Evolutionary conservation across 2,888 invertebrate species (phyloP).

Genomic region (Tiphia femorata): DNA sequence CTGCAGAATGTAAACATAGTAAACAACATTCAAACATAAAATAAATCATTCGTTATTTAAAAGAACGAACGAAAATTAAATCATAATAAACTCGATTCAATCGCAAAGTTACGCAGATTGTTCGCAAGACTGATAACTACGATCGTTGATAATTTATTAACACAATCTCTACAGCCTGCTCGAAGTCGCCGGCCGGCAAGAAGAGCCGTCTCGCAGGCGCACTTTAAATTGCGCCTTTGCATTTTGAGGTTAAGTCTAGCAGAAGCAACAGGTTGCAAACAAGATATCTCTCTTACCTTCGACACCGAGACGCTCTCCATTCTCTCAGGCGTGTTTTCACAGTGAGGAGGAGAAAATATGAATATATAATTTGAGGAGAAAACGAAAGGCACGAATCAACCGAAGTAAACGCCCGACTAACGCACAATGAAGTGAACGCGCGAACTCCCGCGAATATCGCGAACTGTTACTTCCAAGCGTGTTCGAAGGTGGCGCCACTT

Average conservation of each 20-base stretch:
- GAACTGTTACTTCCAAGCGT: neutral
- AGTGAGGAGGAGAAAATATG: neutral
- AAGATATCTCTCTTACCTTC: slow-evolving; percentile 52
- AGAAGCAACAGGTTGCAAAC: slow-evolving; percentile 56
- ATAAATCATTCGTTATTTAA: too few species aligned
- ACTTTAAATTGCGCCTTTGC: neutral
- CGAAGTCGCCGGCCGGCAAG: too few species aligned
- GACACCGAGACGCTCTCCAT: slow-evolving; percentile 63
- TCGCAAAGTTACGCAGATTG: too few species aligned
- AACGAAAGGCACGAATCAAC: neutral
- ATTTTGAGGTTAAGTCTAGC: slow-evolving; percentile 46
- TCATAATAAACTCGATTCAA: too few species aligned
- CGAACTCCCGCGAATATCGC: neutral
- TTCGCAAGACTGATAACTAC: too few species aligned
- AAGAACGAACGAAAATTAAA: too few species aligned
- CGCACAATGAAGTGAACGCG: neutral
- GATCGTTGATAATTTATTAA: too few species aligned
- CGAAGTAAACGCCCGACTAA: neutral
- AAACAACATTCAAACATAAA: neutral
- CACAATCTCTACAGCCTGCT: too few species aligned
- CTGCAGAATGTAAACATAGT: neutral
- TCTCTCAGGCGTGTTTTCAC: slow-evolving; percentile 4
- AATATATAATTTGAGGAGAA: neutral
- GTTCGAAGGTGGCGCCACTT: neutral
- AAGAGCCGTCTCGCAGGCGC: too few species aligned